phyloP scores from a whole-genome alignment of 2,113 vertebrate genomes.

The Laterallus jamaicensis region DNA sequence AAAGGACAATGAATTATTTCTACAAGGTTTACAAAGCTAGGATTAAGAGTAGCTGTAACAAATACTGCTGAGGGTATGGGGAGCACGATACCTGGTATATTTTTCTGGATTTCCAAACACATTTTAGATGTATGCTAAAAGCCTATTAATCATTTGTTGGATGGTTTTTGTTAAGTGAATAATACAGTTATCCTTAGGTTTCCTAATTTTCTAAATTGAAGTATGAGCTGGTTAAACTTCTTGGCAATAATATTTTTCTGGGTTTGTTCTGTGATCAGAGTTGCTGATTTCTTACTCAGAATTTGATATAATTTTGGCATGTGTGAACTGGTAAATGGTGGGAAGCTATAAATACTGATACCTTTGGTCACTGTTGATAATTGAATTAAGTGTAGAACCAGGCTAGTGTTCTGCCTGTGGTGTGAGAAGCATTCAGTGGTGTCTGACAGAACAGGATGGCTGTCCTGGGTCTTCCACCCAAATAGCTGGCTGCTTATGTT shows the following conservation, averaged over 20 bases:
- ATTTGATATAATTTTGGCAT: background rate
- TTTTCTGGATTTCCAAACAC: background rate
- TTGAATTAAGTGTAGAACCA: background rate
- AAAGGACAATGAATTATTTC: conserved; percentile 18
- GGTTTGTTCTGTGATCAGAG: background rate
- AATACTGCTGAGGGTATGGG: background rate
- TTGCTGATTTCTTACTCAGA: background rate
- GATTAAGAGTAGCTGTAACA: conserved; percentile 1
- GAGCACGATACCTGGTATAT: background rate
- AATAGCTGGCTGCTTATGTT: background rate
- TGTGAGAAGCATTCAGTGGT: background rate
- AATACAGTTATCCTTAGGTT: background rate
- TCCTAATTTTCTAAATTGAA: background rate
- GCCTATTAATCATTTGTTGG: background rate
- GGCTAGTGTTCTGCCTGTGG: background rate
- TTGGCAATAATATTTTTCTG: background rate
- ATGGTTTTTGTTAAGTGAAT: background rate
- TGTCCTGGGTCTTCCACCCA: background rate
- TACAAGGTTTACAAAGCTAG: conserved; percentile 24
- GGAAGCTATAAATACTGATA: background rate
- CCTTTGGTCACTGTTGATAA: conserved; percentile 10
- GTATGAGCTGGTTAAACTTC: background rate
- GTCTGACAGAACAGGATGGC: background rate
- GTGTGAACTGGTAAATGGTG: background rate
- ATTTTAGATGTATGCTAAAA: background rate